Conservation (phyloP, 2,888 invertebrate species). For the Lasioglossum lativentre region DNA sequence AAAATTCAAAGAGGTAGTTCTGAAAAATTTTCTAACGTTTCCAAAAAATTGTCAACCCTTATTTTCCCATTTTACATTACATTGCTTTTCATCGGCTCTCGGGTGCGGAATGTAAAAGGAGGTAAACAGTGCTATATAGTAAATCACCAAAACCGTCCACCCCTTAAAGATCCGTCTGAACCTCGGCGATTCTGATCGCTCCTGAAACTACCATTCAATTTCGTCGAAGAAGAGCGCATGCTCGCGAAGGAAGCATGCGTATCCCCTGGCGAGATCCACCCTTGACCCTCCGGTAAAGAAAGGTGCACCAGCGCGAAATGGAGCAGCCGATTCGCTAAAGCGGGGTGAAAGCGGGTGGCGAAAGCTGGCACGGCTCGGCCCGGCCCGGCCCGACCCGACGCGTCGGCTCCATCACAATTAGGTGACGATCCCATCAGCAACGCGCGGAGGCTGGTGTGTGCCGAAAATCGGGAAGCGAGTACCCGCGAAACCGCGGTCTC, state of each 20-base stretch:
- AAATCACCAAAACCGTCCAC: not conserved
- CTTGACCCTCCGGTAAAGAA: slow-evolving; percentile 39
- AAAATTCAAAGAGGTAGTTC: not conserved
- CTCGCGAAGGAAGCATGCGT: not conserved
- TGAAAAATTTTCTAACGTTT: too few species aligned
- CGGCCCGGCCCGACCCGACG: not conserved
- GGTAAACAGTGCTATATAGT: not conserved
- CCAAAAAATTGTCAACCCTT: not conserved
- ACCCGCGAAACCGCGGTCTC: slow-evolving; percentile 69
- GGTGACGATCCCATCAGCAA: slow-evolving; percentile 53
- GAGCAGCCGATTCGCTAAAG: slow-evolving; percentile 26
- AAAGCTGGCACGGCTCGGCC: not conserved
- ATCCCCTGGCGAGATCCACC: slow-evolving; percentile 19
- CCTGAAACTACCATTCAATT: not conserved
- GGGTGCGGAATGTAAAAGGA: too few species aligned
- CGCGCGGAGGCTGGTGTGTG: not conserved
- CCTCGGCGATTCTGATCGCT: not conserved
- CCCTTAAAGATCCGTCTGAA: not conserved
- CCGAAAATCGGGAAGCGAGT: slow-evolving; percentile 67
- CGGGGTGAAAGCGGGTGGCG: slow-evolving; percentile 9
- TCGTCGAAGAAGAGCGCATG: not conserved
- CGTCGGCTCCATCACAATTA: slow-evolving; percentile 46
- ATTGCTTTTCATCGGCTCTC: too few species aligned
- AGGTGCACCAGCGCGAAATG: slow-evolving; percentile 38
- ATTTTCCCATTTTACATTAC: not conserved